Percentiles rank a stretch among this genome's conserved stretches.
Evolutionary conservation across 23 tunicate genomes (phyloP).

Genomic region (Ciona savignyi): DNA sequence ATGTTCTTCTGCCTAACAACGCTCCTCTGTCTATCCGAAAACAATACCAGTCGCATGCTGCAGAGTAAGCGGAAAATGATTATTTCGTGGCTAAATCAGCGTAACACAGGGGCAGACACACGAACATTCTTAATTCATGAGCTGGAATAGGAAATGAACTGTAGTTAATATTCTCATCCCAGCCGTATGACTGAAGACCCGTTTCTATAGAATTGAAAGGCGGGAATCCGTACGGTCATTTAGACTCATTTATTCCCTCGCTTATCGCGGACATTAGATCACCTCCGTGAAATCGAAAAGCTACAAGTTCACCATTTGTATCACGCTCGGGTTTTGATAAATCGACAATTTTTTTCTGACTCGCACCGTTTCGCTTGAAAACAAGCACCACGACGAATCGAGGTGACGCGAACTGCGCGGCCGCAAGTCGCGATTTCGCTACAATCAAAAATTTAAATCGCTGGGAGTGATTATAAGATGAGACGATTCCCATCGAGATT

Average conservation of each 20-base stretch:
- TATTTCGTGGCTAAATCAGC: not conserved
- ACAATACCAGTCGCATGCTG: too few relatives aligned
- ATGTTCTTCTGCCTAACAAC: too few relatives aligned
- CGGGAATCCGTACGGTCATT: not conserved
- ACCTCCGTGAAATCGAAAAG: not conserved
- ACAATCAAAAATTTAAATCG: too few relatives aligned
- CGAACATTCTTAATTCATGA: not conserved
- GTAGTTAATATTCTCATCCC: not conserved
- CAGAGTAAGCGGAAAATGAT: too few relatives aligned
- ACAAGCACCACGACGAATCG: too few relatives aligned
- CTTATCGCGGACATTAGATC: not conserved
- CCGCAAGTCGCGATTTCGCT: not conserved
- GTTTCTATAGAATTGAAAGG: not conserved
- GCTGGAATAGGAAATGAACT: not conserved
- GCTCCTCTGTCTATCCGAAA: too few relatives aligned
- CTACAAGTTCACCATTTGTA: too few relatives aligned
- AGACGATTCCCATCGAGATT: too few relatives aligned
- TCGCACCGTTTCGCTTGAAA: too few relatives aligned
- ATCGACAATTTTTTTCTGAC: too few relatives aligned
- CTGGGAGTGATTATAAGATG: too few relatives aligned
- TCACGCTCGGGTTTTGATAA: too few relatives aligned
- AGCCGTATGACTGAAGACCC: not conserved
- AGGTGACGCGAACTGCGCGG: not conserved
- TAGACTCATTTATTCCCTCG: not conserved
- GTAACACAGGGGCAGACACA: not conserved